Conservation (phyloP, 1,140 invertebrate genomes). For the Halesus radiatus region DNA sequence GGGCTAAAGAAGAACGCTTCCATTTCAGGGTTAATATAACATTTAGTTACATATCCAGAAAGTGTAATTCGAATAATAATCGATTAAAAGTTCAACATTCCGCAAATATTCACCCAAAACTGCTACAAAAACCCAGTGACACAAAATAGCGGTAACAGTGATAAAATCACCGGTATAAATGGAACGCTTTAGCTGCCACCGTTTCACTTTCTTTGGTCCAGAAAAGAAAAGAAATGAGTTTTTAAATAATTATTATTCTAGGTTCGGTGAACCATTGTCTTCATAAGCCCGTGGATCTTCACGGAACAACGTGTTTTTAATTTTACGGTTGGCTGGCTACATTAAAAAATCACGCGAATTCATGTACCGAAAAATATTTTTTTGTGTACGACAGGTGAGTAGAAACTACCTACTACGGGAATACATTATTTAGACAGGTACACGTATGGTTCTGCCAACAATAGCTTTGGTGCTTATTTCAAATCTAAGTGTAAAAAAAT, state of each 20-base stretch:
- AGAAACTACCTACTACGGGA: neutral
- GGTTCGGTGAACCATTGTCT: neutral
- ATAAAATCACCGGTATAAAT: neutral
- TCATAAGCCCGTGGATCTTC: neutral
- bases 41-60: too few relatives aligned
- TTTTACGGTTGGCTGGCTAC: neutral
- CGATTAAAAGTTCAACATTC: too few relatives aligned
- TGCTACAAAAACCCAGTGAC: too few relatives aligned
- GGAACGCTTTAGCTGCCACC: neutral
- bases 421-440: too few relatives aligned
- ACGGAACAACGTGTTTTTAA: neutral
- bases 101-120: too few relatives aligned
- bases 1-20: too few relatives aligned
- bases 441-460: too few relatives aligned
- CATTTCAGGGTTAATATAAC: too few relatives aligned
- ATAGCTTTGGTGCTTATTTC: too few relatives aligned
- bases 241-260: neutral
- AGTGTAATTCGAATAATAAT: too few relatives aligned
- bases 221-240: neutral
- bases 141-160: too few relatives aligned
- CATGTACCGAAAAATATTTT: conserved; percentile 1
- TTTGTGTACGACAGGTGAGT: neutral
- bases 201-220: neutral
- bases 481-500: too few relatives aligned
- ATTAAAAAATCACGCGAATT: conserved; percentile 22